Evolutionary conservation across 2,888 invertebrate genomes (phyloP).

Genomic region (Eupithecia centaureata): DNA sequence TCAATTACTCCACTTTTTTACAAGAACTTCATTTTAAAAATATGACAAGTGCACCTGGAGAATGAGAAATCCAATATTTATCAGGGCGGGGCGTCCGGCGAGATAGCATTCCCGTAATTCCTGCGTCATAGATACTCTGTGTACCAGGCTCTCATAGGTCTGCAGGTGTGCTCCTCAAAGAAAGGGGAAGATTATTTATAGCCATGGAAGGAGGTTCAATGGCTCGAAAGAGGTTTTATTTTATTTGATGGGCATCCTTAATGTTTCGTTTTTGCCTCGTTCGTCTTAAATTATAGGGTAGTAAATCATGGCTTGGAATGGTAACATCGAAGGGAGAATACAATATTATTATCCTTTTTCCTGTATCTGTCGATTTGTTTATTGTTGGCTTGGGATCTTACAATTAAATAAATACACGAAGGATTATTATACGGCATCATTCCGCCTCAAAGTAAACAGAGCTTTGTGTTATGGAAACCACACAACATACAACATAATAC

Average conservation of each 20-base stretch:
- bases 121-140: conserved; percentile 49
- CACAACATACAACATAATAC: neutral
- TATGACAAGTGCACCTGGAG: neutral
- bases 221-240: conserved; percentile 27
- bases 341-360: neutral
- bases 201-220: conserved; percentile 17
- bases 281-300: conserved; percentile 9
- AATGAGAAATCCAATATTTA: conserved; percentile 25
- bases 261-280: conserved; percentile 11
- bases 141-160: conserved; percentile 47
- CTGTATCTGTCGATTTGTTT: conserved; percentile 3
- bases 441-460: neutral
- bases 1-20: neutral
- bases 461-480: neutral
- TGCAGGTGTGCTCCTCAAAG: conserved; percentile 29
- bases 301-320: conserved; percentile 5
- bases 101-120: conserved; percentile 33
- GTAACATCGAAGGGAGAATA: neutral
- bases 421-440: neutral
- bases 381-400: neutral
- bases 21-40: neutral
- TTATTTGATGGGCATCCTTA: conserved; percentile 15
- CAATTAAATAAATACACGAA: neutral
- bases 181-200: conserved; percentile 25
- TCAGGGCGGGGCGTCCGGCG: conserved; percentile 16